Base-by-base conservation (phyloP, 2,797 vertebrate species). In the Enoplosus armatus region DNA sequence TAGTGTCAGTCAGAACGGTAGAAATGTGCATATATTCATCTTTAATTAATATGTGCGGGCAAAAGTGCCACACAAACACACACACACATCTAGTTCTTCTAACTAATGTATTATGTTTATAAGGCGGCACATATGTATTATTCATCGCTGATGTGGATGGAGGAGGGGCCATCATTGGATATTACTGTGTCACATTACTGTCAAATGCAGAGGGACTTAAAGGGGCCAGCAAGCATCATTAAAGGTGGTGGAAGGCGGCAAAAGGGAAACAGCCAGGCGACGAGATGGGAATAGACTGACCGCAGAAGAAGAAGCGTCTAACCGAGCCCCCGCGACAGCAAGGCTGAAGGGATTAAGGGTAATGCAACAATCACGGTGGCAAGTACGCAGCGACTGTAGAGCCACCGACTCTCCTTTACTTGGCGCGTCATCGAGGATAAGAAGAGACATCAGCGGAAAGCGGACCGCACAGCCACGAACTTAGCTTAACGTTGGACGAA, bases 81-180 rank as follows among this genome's bases (percentile, higher is more conserved):
- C 93, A 91, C 83, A 89, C 85, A 83, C 90, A 84, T 87, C 71
- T 83, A 73, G 58, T 84, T 90, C 92, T 83, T 89, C 84, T 93
- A 93, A 94, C 93, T 95, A 94, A 95, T 95, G 92, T 91, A 90
- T 92, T 92, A 93, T 95, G 94, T 96, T 95, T 95, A 94, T 93
- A 90, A 92, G 88, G 89, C 67, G 60, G 89, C 67, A 84, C 61
- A 76, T 89, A 93, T 95, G 56, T 88, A 94, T 96, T 94, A 96
- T 96, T 95, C 80, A 95, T 94, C 67, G 70, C 35, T 75, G 72
- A 82, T 79, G 91, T 82, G 91, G 79, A 90, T 89, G 90, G 76
- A 80, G 74, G 71, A 62, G 68, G 43, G 74, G 10, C 81, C 92
- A 88, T 94, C 90, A 85, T 80, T 86, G 80, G 89, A 89, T 89